Conservation (phyloP, 2,113 vertebrate genomes). For the Lophius piscatorius region DNA sequence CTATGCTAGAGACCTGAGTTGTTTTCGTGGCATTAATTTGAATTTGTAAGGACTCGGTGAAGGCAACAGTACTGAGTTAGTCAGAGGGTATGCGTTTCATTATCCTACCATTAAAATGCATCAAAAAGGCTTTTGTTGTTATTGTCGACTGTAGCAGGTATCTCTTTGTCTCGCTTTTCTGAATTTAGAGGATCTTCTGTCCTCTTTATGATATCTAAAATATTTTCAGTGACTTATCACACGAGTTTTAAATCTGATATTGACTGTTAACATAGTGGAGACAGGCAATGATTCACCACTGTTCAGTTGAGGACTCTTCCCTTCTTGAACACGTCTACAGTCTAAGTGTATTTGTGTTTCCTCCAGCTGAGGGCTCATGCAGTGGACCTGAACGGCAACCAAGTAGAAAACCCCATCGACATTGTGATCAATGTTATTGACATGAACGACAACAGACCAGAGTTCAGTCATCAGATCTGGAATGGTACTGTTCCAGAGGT, state of each 20-base stretch:
- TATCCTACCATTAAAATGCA: constrained; percentile 4
- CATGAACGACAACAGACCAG: constrained; percentile 98
- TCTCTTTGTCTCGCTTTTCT: too few species aligned
- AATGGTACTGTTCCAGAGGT: constrained; percentile 95
- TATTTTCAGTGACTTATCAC: constrained; percentile 1
- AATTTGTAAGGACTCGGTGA: constrained; percentile 10
- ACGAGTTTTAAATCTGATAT: constrained; percentile 8
- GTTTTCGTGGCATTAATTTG: constrained; percentile 23
- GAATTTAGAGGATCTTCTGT: too few species aligned
- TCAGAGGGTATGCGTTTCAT: constrained; percentile 25
- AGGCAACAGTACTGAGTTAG: constrained; percentile 20
- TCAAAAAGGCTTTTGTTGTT: constrained; percentile 6
- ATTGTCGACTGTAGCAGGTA: constrained; percentile 8
- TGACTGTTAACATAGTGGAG: not conserved
- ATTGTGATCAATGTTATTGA: constrained; percentile 99
- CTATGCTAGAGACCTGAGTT: constrained; percentile 14
- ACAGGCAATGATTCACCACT: constrained; percentile 15
- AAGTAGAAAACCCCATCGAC: constrained; percentile 98
- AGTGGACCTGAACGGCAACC: constrained; percentile 98
- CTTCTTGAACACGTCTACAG: constrained; percentile 12
- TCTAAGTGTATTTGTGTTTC: constrained; percentile 59
- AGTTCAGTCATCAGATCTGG: constrained; percentile 96
- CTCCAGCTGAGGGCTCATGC: constrained; percentile 94
- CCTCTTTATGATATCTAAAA: too few species aligned
- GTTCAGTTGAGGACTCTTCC: constrained; percentile 8